phyloP scores from a whole-genome alignment of 23 tunicate species.

The Diplosoma virens region DNA sequence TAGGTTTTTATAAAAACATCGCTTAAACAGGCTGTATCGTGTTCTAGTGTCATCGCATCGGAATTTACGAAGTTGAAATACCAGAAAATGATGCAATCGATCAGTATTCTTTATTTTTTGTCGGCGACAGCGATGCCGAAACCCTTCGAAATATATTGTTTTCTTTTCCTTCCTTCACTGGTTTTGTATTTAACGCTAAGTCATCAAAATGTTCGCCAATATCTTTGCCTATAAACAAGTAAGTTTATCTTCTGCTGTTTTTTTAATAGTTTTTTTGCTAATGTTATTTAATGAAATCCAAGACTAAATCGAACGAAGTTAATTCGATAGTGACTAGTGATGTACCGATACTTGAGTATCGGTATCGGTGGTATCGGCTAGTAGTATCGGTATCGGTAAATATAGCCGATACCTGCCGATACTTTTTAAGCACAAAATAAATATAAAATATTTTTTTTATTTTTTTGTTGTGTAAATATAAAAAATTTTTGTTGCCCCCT shows the following conservation, averaged over 20 bases:
- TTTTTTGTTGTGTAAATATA: not conserved
- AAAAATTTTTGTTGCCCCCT: not conserved
- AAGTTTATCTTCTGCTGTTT: too few relatives aligned
- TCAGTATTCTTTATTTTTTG: constrained; percentile 57
- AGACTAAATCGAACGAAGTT: too few relatives aligned
- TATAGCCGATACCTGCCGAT: too few relatives aligned
- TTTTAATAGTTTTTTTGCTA: too few relatives aligned
- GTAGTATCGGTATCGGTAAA: too few relatives aligned
- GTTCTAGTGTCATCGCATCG: constrained; percentile 37
- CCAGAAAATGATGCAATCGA: constrained; percentile 4
- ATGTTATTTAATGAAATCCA: too few relatives aligned
- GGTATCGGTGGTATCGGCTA: too few relatives aligned
- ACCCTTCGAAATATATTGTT: constrained; percentile 52
- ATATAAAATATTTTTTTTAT: not conserved
- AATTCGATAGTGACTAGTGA: too few relatives aligned
- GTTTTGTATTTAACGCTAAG: constrained; percentile 52
- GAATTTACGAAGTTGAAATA: constrained; percentile 33
- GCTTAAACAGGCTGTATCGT: too few relatives aligned
- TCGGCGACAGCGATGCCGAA: constrained; percentile 53
- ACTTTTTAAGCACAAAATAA: too few relatives aligned
- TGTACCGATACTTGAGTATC: too few relatives aligned
- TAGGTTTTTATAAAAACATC: too few relatives aligned
- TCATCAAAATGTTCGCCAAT: constrained; percentile 14
- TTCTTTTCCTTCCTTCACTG: constrained; percentile 50
- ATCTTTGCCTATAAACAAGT: constrained; percentile 41